These are phyloP conservation scores for Parotocinclus haroldoi DNA, from an alignment of 2,797 vertebrate genomes.

Conservation along the genomic window DNA sequence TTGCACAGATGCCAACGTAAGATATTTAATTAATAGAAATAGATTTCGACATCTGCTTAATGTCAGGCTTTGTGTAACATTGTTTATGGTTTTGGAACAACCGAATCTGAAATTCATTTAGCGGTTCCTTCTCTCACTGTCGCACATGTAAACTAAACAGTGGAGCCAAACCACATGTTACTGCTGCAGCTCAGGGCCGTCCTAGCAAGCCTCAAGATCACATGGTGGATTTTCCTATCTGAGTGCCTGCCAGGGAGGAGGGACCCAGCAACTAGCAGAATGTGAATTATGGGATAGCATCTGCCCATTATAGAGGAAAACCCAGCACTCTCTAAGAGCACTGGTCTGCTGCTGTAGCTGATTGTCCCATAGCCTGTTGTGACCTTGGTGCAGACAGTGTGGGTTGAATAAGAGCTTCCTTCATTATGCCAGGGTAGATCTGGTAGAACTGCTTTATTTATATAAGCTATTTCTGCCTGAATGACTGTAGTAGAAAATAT, in stretches of 20 bases:
- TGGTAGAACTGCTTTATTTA: constrained; percentile 23
- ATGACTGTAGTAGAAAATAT: constrained; percentile 4
- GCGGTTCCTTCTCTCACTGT: constrained; percentile 62
- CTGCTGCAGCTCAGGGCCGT: constrained; percentile 62
- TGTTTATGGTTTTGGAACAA: constrained; percentile 69
- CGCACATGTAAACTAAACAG: constrained; percentile 66
- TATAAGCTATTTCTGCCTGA: constrained; percentile 8
- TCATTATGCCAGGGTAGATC: constrained; percentile 59
- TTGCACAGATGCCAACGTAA: constrained; percentile 10
- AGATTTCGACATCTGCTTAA: constrained; percentile 37
- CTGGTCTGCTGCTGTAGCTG: constrained; percentile 17
- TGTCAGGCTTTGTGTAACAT: constrained; percentile 57
- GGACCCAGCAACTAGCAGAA: constrained; percentile 30
- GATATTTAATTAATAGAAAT: constrained; percentile 36
- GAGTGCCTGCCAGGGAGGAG: constrained; percentile 54
- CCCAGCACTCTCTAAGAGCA: constrained; percentile 13
- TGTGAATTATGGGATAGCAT: constrained; percentile 32
- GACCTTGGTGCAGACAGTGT: constrained; percentile 64
- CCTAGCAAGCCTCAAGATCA: constrained; percentile 66
- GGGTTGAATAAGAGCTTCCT: constrained; percentile 62
- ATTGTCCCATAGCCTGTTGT: constrained; percentile 60
- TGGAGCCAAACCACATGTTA: constrained; percentile 75
- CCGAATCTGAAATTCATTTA: constrained; percentile 77
- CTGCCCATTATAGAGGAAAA: constrained; percentile 21
- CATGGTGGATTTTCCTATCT: constrained; percentile 61